These are phyloP conservation scores for Anguilla marmorata DNA, from an alignment of 2,797 vertebrate species.

Conservation along the genomic window DNA sequence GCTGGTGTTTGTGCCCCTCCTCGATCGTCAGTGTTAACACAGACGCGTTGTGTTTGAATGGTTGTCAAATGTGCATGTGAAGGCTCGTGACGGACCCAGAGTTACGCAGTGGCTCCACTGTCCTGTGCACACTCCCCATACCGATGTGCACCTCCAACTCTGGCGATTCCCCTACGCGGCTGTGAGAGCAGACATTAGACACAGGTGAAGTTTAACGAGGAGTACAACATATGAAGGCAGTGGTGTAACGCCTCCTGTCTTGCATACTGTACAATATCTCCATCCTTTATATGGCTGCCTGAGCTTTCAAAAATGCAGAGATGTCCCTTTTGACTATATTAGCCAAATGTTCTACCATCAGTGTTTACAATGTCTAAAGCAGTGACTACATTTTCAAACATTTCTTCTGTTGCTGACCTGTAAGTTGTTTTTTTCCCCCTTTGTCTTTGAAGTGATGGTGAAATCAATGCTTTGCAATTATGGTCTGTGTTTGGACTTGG, in stretches of 20 bases:
- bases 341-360: neutral
- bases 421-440: neutral
- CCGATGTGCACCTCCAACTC: neutral
- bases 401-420: neutral
- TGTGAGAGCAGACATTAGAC: neutral
- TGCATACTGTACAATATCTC: constrained; percentile 1
- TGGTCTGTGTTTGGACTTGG: neutral
- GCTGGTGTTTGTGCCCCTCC: neutral
- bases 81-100: neutral
- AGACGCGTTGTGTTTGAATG: neutral
- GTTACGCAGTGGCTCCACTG: neutral
- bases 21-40: neutral
- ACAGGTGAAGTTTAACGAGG: neutral
- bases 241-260: neutral
- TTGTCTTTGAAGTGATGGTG: constrained; percentile 8
- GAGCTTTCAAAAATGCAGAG: neutral
- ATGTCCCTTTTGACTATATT: neutral
- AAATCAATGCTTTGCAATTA: neutral
- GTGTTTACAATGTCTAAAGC: neutral
- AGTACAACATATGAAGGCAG: neutral
- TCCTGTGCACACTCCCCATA: neutral
- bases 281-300: neutral
- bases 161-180: neutral
- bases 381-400: constrained; percentile 16
- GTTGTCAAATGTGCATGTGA: neutral